Percentiles rank a stretch among this genome's conserved stretches.
phyloP scores from a whole-genome alignment of 2,113 vertebrate species.

The Menidia beryllina region DNA sequence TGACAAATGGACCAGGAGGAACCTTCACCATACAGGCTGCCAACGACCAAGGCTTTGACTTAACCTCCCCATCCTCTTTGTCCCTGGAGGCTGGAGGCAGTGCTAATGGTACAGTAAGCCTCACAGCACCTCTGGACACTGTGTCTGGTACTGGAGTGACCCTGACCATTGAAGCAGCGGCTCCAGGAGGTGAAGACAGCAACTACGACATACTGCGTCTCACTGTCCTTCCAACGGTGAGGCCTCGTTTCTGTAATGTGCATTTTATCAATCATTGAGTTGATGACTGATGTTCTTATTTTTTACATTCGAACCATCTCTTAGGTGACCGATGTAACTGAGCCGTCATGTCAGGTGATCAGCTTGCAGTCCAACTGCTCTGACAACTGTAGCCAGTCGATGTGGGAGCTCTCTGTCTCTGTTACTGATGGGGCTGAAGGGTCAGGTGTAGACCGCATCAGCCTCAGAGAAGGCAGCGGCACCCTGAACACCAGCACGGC shows the following conservation, averaged over 20 bases:
- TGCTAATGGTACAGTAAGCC: constrained; percentile 52
- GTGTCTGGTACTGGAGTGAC: constrained; percentile 69
- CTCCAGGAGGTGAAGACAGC: constrained; percentile 43
- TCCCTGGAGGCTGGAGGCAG: too few relatives aligned
- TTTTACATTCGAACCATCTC: background rate
- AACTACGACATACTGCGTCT: constrained; percentile 70
- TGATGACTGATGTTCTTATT: background rate
- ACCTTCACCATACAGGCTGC: too few relatives aligned
- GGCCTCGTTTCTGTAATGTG: background rate
- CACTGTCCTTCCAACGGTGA: constrained; percentile 57
- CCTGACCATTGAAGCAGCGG: constrained; percentile 70
- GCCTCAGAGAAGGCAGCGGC: constrained; percentile 63
- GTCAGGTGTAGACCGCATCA: constrained; percentile 57
- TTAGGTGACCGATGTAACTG: constrained; percentile 70
- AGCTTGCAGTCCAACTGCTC: constrained; percentile 53
- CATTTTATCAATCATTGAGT: background rate
- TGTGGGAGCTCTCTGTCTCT: constrained; percentile 58
- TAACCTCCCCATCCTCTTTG: too few relatives aligned
- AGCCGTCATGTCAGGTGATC: constrained; percentile 58
- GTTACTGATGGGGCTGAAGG: constrained; percentile 57
- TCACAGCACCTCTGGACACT: constrained; percentile 58
- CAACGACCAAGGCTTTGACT: too few relatives aligned
- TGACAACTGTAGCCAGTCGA: constrained; percentile 31
- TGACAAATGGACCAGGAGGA: constrained; percentile 21
- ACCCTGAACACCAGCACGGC: constrained; percentile 51